These are phyloP conservation scores for Acrocyrtus sp. DNA, from an alignment of 2,888 invertebrate genomes.

Conservation along the genomic window DNA sequence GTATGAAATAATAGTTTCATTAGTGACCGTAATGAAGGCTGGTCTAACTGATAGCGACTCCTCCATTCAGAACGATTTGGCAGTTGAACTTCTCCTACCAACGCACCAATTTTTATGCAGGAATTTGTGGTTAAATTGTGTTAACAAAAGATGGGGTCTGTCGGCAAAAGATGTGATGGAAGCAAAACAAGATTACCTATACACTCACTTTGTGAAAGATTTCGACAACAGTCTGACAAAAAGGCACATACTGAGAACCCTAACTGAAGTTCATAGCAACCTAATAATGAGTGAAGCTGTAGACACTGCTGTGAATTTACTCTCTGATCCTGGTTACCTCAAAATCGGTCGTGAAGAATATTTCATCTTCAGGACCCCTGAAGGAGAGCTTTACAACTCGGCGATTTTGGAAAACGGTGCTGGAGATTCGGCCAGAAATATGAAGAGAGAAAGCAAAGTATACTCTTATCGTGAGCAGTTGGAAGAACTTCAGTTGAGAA, in stretches of 20 bases:
- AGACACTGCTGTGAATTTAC: constrained; percentile 12
- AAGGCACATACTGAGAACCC: constrained; percentile 36
- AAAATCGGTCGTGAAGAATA: constrained; percentile 83
- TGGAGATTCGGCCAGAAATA: constrained; percentile 70
- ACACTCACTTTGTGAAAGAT: constrained; percentile 73
- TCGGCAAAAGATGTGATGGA: constrained; percentile 73
- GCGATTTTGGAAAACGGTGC: constrained; percentile 69
- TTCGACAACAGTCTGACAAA: constrained; percentile 57
- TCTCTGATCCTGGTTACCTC: constrained; percentile 75
- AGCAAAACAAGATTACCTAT: constrained; percentile 35
- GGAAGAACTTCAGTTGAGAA: constrained; percentile 91
- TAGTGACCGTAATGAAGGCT: neutral
- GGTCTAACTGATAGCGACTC: neutral
- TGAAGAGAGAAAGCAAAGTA: constrained; percentile 95
- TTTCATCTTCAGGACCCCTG: constrained; percentile 83
- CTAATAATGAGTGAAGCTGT: constrained; percentile 33
- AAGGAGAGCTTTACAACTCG: constrained; percentile 92
- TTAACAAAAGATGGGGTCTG: constrained; percentile 70
- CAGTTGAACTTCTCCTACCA: constrained; percentile 48
- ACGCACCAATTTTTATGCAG: constrained; percentile 69
- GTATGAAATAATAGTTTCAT: constrained; percentile 16
- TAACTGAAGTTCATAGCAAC: constrained; percentile 34
- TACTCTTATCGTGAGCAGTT: constrained; percentile 97
- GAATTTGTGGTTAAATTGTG: constrained; percentile 77
- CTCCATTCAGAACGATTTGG: constrained; percentile 4